These are phyloP conservation scores for Dipodomys ordii DNA, from an alignment of 2,113 vertebrate species.

Conservation along the genomic window DNA sequence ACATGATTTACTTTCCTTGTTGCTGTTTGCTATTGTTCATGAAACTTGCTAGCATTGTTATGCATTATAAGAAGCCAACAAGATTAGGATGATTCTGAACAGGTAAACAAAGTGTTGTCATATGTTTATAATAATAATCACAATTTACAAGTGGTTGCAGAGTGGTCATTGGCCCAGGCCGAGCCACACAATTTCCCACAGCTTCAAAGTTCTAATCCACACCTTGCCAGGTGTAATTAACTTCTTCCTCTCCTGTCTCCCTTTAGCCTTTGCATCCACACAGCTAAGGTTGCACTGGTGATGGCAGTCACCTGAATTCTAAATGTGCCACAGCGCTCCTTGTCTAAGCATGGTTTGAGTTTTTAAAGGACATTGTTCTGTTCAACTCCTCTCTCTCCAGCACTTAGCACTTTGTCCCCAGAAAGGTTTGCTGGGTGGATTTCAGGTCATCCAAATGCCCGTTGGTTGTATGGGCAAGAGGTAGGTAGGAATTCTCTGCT, in stretches of 20 bases:
- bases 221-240: neutral
- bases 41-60: neutral
- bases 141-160: neutral
- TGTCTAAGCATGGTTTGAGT: neutral
- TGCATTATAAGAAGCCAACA: neutral
- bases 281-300: neutral
- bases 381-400: neutral
- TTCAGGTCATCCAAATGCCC: slow-evolving; percentile 1
- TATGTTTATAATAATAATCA: neutral
- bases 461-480: neutral
- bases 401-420: neutral
- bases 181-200: neutral
- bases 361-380: slow-evolving; percentile 2
- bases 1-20: slow-evolving; percentile 16
- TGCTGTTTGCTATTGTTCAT: slow-evolving; percentile 28
- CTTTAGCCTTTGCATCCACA: neutral
- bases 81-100: neutral
- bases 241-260: neutral
- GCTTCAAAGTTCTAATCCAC: slow-evolving; percentile 10
- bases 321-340: neutral
- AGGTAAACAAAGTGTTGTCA: neutral
- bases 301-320: neutral
- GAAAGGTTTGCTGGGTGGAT: slow-evolving; percentile 11
- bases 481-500: slow-evolving; percentile 35
- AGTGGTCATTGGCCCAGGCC: slow-evolving; percentile 10